phyloP scores from a whole-genome alignment of 2,113 vertebrate genomes.

The Epinephelus cyanopodus region DNA sequence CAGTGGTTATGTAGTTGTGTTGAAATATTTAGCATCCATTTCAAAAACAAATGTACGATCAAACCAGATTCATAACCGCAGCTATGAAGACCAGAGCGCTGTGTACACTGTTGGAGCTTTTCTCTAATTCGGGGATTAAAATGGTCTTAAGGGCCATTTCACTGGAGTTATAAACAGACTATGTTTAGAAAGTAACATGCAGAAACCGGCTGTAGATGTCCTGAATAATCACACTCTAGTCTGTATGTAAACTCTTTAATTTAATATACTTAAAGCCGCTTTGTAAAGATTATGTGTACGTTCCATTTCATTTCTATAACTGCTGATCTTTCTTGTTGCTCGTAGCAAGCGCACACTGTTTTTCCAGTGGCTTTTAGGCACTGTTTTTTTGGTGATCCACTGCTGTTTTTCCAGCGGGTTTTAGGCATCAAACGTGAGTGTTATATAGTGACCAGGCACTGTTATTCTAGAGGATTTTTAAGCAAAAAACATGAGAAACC shows the following conservation, averaged over 20 bases:
- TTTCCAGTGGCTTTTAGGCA: no score
- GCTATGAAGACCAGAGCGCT: conserved; percentile 1
- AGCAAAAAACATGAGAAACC: no score
- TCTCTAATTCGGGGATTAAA: conserved; percentile 39
- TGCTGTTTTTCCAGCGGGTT: no score
- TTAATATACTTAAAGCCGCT: background rate
- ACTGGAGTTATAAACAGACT: conserved; percentile 18
- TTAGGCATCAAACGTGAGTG: no score
- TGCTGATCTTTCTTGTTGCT: background rate
- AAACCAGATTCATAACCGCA: background rate
- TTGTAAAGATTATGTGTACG: background rate
- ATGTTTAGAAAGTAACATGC: background rate
- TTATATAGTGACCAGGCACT: no score
- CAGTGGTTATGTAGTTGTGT: background rate
- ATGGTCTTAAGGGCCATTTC: conserved; percentile 11
- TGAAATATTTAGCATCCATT: conserved; percentile 10
- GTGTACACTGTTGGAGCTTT: conserved; percentile 26
- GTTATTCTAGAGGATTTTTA: no score
- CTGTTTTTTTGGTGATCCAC: no score
- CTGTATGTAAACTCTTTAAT: background rate
- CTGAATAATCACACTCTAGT: background rate
- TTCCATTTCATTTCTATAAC: background rate
- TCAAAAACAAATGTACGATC: conserved; percentile 14
- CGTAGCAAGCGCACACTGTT: no score
- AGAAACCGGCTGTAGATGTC: conserved; percentile 2